phyloP scores from a whole-genome alignment of 2,888 invertebrate species.

The Epirrita christyi region DNA sequence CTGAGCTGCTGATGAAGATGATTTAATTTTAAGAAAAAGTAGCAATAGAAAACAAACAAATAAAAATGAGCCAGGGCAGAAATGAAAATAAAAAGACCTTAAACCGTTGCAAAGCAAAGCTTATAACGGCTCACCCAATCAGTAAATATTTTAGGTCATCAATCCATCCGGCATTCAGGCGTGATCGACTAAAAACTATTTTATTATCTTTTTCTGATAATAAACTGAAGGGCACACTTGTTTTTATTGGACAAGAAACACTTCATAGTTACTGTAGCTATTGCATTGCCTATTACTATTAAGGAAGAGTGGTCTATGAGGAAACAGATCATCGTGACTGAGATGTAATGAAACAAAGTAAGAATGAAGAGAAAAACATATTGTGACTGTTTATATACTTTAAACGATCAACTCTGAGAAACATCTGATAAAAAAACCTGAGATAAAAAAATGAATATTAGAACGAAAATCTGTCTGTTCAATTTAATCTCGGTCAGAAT shows the following conservation, averaged over 20 bases:
- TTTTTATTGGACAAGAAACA: too few relatives aligned
- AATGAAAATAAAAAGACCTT: constrained; percentile 1
- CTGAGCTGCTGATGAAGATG: neutral
- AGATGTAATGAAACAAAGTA: too few relatives aligned
- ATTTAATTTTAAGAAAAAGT: constrained; percentile 3
- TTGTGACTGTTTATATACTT: too few relatives aligned
- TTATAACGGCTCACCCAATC: constrained; percentile 1
- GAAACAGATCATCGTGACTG: too few relatives aligned
- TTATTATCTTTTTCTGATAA: neutral
- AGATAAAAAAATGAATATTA: too few relatives aligned
- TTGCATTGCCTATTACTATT: too few relatives aligned
- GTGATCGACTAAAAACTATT: constrained; percentile 1
- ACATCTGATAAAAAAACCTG: too few relatives aligned
- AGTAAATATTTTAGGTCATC: constrained; percentile 9
- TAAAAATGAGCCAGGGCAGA: neutral
- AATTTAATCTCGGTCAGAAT: constrained; percentile 9
- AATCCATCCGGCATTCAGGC: constrained; percentile 3
- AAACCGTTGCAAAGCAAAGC: constrained; percentile 7
- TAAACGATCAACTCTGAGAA: too few relatives aligned
- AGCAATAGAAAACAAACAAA: constrained; percentile 4
- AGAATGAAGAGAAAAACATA: too few relatives aligned
- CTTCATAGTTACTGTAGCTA: too few relatives aligned
- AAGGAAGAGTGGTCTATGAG: too few relatives aligned
- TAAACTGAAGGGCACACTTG: too few relatives aligned
- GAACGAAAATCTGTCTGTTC: constrained; percentile 5